Evolutionary conservation across 2,113 vertebrate genomes (phyloP).

Genomic region (Genyomyrus donnyi): DNA sequence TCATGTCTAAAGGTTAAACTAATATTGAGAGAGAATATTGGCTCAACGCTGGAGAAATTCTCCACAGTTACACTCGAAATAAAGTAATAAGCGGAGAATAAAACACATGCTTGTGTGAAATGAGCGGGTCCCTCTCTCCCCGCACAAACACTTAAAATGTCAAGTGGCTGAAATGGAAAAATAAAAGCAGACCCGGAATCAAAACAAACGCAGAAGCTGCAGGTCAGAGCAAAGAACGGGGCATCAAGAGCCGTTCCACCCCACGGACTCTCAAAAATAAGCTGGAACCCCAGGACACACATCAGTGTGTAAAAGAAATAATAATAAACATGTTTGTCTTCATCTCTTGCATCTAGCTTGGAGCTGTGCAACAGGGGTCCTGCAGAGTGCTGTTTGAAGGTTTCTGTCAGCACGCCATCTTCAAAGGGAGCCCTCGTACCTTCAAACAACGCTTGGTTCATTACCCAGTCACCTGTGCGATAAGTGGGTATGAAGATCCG

Average conservation of each 20-base stretch:
- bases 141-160: slow-evolving; percentile 5
- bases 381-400: neutral
- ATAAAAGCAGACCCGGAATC: neutral
- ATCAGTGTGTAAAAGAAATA: neutral
- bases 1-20: slow-evolving; percentile 12
- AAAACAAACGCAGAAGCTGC: neutral
- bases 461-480: neutral
- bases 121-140: neutral
- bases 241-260: slow-evolving; percentile 1
- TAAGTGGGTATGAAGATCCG: neutral
- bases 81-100: slow-evolving; percentile 8
- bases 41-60: neutral
- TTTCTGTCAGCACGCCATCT: neutral
- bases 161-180: neutral
- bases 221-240: neutral
- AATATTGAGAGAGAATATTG: slow-evolving; percentile 4
- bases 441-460: slow-evolving; percentile 1
- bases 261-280: neutral
- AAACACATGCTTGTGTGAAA: neutral
- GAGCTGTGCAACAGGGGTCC: slow-evolving; percentile 15
- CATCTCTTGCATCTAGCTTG: neutral
- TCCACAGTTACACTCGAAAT: slow-evolving; percentile 8
- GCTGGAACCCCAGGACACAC: neutral
- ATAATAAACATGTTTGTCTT: neutral
- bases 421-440: slow-evolving; percentile 3